Conservation (phyloP, 2,888 invertebrate genomes). For the Yponomeuta evonymella region DNA sequence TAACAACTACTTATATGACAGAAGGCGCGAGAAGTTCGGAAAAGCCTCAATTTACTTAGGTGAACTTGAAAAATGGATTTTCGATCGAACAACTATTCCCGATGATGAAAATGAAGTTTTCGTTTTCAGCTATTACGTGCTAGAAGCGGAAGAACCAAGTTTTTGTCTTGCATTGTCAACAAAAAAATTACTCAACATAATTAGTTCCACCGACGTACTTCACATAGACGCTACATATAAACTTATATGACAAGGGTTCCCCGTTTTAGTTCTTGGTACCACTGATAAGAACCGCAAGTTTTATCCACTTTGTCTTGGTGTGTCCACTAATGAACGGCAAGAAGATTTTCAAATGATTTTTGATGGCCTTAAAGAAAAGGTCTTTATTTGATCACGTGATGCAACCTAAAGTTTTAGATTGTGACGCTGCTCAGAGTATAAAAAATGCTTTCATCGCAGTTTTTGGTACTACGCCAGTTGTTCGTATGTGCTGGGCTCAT, state of each 20-base stretch:
- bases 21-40: constrained; percentile 19
- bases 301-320: constrained; percentile 20
- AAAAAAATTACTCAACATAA: constrained; percentile 18
- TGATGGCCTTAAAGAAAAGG: constrained; percentile 16
- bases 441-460: constrained; percentile 16
- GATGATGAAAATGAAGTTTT: constrained; percentile 22
- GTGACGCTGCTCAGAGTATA: constrained; percentile 17
- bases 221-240: constrained; percentile 22
- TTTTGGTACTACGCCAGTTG: constrained; percentile 16
- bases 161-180: constrained; percentile 12
- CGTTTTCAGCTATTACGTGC: constrained; percentile 20
- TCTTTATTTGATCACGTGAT: constrained; percentile 14
- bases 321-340: constrained; percentile 20
- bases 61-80: constrained; percentile 23
- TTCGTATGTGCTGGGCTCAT: constrained; percentile 22
- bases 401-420: constrained; percentile 14
- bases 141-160: constrained; percentile 20
- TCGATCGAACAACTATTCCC: constrained; percentile 20
- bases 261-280: constrained; percentile 19
- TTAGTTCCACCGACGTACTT: constrained; percentile 19
- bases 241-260: constrained; percentile 21
- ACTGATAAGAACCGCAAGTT: constrained; percentile 21
- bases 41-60: constrained; percentile 20
- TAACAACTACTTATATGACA: constrained; percentile 22
- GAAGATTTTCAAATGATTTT: constrained; percentile 19